Base-by-base conservation (phyloP, 1,140 invertebrate species). In the Plodia interpunctella region DNA sequence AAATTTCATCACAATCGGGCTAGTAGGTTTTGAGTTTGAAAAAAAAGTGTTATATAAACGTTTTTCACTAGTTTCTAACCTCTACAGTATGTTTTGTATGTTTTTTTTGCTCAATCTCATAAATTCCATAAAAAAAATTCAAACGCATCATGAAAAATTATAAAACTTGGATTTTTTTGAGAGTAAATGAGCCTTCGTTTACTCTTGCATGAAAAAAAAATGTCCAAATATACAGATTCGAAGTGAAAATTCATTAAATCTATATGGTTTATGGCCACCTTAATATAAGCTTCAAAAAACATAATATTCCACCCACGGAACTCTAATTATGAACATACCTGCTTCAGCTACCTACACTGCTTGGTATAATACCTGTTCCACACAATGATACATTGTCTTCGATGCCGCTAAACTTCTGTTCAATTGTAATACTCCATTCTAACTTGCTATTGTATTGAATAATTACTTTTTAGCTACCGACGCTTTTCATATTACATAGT, bases 381-480 rank as follows among this genome's bases (percentile, higher is more conserved):
- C 63, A 83, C 77, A 83, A 83, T 83, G 70, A 68, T 49, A 63
- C 74, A 85, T 82, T 82, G 82, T 85, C 68, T 83, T 59, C 57
- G 61, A 68, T 49, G 60, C 63, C 66, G 62, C 62, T 66, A 68
- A 70, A 78, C 78, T 78, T 75, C 74, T 76, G 73, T 79, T 80
- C 72, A 72, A 75, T 74, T 76, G 72, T 75, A 53, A 25, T 25
- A 25, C 19, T 74, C 59, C 76, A 72, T 63, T 60, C 57, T 38
- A 58, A 38, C 50, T 18, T 55, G 6, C 20, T 25, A 53, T 53
- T 53, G 51, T 63, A 54, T 59, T 63, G 60, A 56, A 65, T 68
- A 66, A 68, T 67, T 64, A 64, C 53, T 70, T 61, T 61, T 49
- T 44, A 15, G n/a, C 38, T 44, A 44, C 38, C 38, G 38, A 44